These are phyloP conservation scores for Aramus guarauna DNA, from an alignment of 2,113 vertebrate genomes.

Conservation along the genomic window DNA sequence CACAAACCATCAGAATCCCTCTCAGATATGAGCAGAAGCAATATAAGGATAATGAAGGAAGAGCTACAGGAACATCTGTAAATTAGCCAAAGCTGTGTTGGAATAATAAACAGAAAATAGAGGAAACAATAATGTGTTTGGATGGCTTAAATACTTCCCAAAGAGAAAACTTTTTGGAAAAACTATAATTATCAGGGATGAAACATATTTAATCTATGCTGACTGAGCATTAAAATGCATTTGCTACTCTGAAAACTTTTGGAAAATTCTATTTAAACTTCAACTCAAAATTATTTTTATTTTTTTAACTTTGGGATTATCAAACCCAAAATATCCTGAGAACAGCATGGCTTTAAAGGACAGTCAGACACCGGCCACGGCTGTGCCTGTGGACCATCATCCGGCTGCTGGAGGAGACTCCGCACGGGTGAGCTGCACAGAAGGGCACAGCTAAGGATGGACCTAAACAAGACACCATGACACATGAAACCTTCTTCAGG, in stretches of 20 bases:
- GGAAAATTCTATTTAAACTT: neutral
- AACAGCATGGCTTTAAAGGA: rapidly evolving
- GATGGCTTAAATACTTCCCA: neutral
- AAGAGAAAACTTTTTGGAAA: neutral
- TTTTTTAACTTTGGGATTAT: neutral
- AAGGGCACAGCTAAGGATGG: neutral
- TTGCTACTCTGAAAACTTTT: neutral
- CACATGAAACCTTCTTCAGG: neutral
- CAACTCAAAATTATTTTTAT: rapidly evolving
- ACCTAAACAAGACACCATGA: neutral
- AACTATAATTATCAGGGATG: neutral
- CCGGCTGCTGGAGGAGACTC: rapidly evolving
- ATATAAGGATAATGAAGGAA: neutral
- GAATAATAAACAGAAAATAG: neutral
- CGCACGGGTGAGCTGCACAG: rapidly evolving
- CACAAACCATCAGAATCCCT: neutral
- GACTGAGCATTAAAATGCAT: neutral
- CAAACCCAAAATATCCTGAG: neutral
- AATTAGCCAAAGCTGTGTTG: neutral
- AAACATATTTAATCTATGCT: neutral
- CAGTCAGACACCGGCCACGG: too few species aligned
- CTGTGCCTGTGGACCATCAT: rapidly evolving
- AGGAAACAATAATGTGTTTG: rapidly evolving
- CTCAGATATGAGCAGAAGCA: neutral
- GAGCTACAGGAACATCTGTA: neutral